Percentiles rank a stretch among this genome's conserved stretches.
Conservation (phyloP, 2,113 vertebrate genomes). For the Procavia capensis region DNA sequence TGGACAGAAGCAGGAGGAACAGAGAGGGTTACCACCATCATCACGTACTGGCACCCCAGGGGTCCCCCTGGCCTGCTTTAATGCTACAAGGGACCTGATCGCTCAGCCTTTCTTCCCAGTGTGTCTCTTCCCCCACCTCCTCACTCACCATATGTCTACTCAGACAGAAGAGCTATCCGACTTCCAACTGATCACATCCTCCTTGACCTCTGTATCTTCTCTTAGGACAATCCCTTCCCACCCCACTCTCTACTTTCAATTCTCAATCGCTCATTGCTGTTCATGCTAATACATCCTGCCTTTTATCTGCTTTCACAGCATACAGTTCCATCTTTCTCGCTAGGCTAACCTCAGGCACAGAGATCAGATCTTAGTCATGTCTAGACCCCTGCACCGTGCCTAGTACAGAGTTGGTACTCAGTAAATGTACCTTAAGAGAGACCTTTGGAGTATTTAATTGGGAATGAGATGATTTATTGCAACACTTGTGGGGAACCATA, state of each 20-base stretch:
- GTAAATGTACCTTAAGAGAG: background rate
- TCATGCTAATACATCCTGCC: background rate
- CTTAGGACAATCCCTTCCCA: background rate
- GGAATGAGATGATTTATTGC: background rate
- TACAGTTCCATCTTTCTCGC: background rate
- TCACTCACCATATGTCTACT: background rate
- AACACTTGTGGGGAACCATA: slow-evolving; percentile 26
- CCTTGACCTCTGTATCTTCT: background rate
- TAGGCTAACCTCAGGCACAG: background rate
- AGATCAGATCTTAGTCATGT: background rate
- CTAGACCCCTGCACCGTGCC: background rate
- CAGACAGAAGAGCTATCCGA: background rate
- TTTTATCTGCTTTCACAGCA: background rate
- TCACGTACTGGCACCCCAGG: background rate
- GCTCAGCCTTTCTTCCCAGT: background rate
- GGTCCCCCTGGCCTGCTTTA: background rate
- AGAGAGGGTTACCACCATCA: slow-evolving; percentile 78
- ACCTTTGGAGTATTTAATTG: background rate
- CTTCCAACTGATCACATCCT: background rate
- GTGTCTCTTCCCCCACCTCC: background rate
- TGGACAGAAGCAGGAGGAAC: slow-evolving; percentile 86
- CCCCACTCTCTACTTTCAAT: background rate
- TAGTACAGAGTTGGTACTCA: background rate
- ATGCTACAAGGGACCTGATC: background rate
- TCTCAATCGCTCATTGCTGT: background rate